Evolutionary conservation across 2,797 vertebrate species (phyloP).

Genomic region (Mastacembelus armatus): DNA sequence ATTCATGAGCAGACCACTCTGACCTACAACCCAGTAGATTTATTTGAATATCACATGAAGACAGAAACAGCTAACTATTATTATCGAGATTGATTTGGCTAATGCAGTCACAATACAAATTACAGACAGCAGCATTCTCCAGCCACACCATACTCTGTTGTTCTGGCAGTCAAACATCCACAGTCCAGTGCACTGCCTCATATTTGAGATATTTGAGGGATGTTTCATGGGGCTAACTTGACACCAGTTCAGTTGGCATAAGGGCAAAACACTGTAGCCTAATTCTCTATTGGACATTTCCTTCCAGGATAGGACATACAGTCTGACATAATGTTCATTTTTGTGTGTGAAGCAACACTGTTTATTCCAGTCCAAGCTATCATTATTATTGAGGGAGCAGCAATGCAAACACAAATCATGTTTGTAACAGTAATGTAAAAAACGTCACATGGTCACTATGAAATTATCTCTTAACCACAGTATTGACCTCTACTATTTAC

Average conservation of each 20-base stretch:
- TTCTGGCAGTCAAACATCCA: slow-evolving; percentile 3
- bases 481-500: neutral
- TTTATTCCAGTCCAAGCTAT: slow-evolving; percentile 12
- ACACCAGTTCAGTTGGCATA: slow-evolving; percentile 11
- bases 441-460: neutral
- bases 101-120: neutral
- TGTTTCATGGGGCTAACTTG: neutral
- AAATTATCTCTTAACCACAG: neutral
- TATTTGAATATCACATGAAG: neutral
- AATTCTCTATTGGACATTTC: neutral
- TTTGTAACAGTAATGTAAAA: slow-evolving; percentile 7
- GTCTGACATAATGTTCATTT: neutral
- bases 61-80: neutral
- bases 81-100: neutral
- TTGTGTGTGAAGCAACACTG: neutral
- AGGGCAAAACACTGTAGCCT: neutral
- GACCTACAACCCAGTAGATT: neutral
- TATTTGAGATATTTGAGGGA: slow-evolving; percentile 23
- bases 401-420: neutral
- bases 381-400: slow-evolving; percentile 12
- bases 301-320: neutral
- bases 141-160: neutral
- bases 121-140: neutral
- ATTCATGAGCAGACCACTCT: neutral
- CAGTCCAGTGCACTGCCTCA: slow-evolving; percentile 7